Percentiles rank a stretch among this genome's conserved stretches.
Evolutionary conservation across 2,797 vertebrate species (phyloP).

Genomic region (Acanthiza pusilla): DNA sequence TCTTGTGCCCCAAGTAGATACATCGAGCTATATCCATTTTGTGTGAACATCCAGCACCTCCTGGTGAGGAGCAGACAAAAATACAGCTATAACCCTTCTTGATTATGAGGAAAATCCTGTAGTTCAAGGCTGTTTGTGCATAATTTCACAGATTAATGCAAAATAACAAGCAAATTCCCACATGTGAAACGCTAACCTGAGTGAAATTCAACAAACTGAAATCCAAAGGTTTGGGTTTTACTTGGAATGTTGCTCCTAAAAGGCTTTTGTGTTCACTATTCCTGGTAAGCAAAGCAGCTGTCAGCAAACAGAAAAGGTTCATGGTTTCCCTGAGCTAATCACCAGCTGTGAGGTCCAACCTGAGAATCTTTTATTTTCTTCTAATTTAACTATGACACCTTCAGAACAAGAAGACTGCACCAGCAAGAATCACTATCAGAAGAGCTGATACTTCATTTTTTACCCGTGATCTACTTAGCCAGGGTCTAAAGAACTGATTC

Average conservation of each 20-base stretch:
- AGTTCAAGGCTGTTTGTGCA: background rate
- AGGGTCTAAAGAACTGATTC: background rate
- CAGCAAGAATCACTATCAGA: background rate
- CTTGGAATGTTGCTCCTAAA: background rate
- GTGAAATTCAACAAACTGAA: background rate
- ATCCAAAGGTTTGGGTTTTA: background rate
- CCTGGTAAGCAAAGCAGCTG: background rate
- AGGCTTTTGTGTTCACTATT: background rate
- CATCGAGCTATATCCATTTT: background rate
- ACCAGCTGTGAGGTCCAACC: background rate
- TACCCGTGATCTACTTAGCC: background rate
- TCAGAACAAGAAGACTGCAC: background rate
- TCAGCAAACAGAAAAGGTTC: background rate
- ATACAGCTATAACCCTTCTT: background rate
- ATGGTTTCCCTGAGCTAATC: background rate
- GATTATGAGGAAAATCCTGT: background rate
- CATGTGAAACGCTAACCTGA: background rate
- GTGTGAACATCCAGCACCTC: background rate
- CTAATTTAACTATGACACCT: background rate
- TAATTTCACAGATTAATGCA: background rate
- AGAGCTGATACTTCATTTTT: background rate
- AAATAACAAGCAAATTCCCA: background rate
- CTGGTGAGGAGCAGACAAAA: background rate
- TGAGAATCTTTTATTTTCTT: background rate
- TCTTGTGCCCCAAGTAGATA: accelerated